phyloP scores from a whole-genome alignment of 1,140 invertebrate genomes.

The Drosophila bipectinata region DNA sequence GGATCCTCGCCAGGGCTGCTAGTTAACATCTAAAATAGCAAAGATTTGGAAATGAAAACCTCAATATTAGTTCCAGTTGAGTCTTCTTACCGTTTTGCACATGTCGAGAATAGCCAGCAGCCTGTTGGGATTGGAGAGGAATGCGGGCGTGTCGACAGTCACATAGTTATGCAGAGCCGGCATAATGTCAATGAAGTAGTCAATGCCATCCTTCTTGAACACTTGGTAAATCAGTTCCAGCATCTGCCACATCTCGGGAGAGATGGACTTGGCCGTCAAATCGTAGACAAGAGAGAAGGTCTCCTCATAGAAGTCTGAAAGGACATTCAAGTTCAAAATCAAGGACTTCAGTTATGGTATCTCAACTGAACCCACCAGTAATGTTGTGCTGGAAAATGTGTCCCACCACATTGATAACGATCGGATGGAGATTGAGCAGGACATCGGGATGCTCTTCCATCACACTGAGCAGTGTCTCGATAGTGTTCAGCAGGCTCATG shows the following conservation, averaged over 20 bases:
- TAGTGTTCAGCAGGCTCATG: slow-evolving; percentile 98
- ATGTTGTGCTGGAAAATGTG: slow-evolving; percentile 94
- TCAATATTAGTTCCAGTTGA: too few relatives aligned
- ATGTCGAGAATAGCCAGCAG: slow-evolving; percentile 97
- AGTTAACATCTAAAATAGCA: slow-evolving; percentile 86
- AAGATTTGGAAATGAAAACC: background rate
- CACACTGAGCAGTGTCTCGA: slow-evolving; percentile 96
- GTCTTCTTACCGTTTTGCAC: slow-evolving; percentile 92
- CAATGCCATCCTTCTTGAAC: slow-evolving; percentile 96
- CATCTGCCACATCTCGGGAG: slow-evolving; percentile 98
- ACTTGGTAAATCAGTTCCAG: slow-evolving; percentile 95
- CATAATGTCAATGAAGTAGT: slow-evolving; percentile 99
- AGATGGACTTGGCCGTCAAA: slow-evolving; percentile 94
- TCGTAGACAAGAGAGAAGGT: slow-evolving; percentile 96
- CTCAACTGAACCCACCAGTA: slow-evolving; percentile 86
- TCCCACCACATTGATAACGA: slow-evolving; percentile 95
- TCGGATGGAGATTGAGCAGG: slow-evolving; percentile 95
- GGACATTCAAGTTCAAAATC: background rate
- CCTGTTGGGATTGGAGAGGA: slow-evolving; percentile 95
- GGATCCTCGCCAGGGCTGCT: slow-evolving; percentile 96
- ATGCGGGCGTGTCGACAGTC: slow-evolving; percentile 96
- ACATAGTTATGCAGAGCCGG: slow-evolving; percentile 98
- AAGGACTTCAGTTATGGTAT: background rate
- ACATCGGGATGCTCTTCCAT: slow-evolving; percentile 97
- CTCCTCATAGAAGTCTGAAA: slow-evolving; percentile 97